Evolutionary conservation across 1,140 invertebrate genomes (phyloP).

Genomic region (Scaptomyza hsui): DNA sequence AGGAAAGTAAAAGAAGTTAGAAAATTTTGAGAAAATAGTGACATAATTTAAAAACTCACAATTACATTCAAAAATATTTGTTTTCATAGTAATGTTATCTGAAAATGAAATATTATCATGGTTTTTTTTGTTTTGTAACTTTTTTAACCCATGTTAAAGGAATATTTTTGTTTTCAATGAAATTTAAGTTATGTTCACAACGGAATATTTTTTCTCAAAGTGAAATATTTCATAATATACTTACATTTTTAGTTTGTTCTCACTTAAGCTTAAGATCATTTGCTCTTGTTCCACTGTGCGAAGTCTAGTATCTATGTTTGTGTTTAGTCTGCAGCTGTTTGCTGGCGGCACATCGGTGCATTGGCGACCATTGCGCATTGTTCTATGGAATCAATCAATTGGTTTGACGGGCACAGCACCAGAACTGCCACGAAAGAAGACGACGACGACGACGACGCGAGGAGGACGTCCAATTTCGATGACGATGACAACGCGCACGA

Average conservation of each 20-base stretch:
- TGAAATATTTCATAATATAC: too few relatives aligned
- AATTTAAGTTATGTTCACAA: too few relatives aligned
- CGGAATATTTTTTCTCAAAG: too few relatives aligned
- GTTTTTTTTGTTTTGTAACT: too few relatives aligned
- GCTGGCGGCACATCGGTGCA: slow-evolving; percentile 41
- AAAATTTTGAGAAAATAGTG: neutral
- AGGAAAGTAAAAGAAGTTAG: neutral
- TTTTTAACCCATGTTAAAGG: too few relatives aligned
- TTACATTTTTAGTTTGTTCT: neutral
- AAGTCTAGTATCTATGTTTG: neutral
- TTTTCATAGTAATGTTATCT: slow-evolving; percentile 9
- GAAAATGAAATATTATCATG: too few relatives aligned
- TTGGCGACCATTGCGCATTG: slow-evolving; percentile 58
- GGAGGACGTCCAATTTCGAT: slow-evolving; percentile 44
- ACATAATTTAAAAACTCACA: too few relatives aligned
- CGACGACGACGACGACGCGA: slow-evolving; percentile 3
- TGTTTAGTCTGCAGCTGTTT: slow-evolving; percentile 28
- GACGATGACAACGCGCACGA: slow-evolving; percentile 80
- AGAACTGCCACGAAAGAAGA: slow-evolving; percentile 66
- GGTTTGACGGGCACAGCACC: slow-evolving; percentile 70
- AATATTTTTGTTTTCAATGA: too few relatives aligned
- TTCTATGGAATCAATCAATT: slow-evolving; percentile 80
- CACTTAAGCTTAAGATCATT: too few relatives aligned
- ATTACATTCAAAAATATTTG: neutral
- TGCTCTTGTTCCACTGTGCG: slow-evolving; percentile 34